Evolutionary conservation across 2,888 invertebrate genomes (phyloP), one percentile per base, ranked within the genome.

Genomic region (Eubasilissa splendida): DNA sequence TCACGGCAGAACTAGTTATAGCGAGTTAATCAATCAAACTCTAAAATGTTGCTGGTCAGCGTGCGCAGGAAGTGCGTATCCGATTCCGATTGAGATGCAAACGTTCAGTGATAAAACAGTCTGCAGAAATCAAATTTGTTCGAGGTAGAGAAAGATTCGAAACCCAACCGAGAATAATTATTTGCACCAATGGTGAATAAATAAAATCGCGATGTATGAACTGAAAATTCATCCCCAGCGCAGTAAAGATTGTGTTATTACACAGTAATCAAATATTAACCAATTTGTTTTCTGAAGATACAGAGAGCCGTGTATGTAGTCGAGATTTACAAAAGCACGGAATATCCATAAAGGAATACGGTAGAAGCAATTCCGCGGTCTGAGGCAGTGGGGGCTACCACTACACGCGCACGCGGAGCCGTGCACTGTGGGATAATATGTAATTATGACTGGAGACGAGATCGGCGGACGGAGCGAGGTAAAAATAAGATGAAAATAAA

Each of bases 381-480:
- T 76, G 79, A 63, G 58, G 78, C 42, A 31, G 65, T 68, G 22
- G 31, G 63, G 42, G 65, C 63, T 53, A 77, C 33, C 71, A 50
- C 7, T 68, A 68, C 52, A 14, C 68, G 14, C 11, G 70, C 53
- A n/a, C 14, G 22, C 10, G 70, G 53, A 59, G 80, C 79, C 65
- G 50, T 63, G 53, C 73, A 78, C 78, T 83, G 83, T 83, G 83
- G 83, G 83, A 83, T 83, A 83, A 83, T 83, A 81, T 76, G 83
- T 82, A 83, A 83, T 82, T 83, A 83, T 80, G 82, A 82, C 65
- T 60, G 58, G 76, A 81, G 80, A 82, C 80, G 82, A 82, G 81
- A 80, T 80, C 79, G 83, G 75, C 83, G 76, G 83, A 71, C 83
- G 75, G 83, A 70, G 74, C 31, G 73, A 73, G 80, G 66, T 80